Base-by-base conservation (phyloP, 2,888 invertebrate genomes). In the Tolmerus cingulatus region DNA sequence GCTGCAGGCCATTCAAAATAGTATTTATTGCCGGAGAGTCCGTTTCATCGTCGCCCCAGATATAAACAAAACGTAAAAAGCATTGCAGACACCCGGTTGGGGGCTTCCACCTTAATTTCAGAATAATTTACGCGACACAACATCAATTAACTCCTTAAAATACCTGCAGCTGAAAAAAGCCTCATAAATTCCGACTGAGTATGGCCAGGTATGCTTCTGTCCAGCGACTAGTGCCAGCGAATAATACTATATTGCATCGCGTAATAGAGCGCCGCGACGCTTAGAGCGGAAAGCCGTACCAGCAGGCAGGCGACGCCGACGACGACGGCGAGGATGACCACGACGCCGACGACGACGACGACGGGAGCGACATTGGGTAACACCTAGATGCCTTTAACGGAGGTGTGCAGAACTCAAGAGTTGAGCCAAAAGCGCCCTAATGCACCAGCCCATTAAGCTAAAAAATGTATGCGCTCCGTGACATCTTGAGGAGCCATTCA, bases 81-180 rank as follows among this genome's bases (percentile, higher is more conserved):
- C 81, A 86, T 86, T 87, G 86, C 86, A 87, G 86, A 87, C 85
- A 81, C 81, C 79, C 74, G 85, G 79, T 57, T 78, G 81, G 74
- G 87, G 57, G 86, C 89, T 88, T 90, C 90, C 90, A 91, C 91
- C 91, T 91, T 91, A 91, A 91, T 91, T 91, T 91, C 91, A 90
- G 91, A 91, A 91, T 91, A 91, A 91, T 92, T 92, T 91, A 92
- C 91, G 91, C 91, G 91, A 91, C 92, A 91, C 91, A 91, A 91
- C 91, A 92, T 92, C 91, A 92, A 92, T 92, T 92, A 92, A 91
- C 91, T 92, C 90, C 91, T 92, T 89, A 89, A 90, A 90, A 92
- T 91, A 91, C 90, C 91, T 91, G 91, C 91, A 91, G 90, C 90
- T 91, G 91, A 90, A 91, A 90, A 90, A 91, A 88, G 88, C 88